A percentile compares a stretch with the other conserved stretches of the same genome.
phyloP scores from a whole-genome alignment of 2,113 vertebrate species.

The Vanacampus margaritifer region DNA sequence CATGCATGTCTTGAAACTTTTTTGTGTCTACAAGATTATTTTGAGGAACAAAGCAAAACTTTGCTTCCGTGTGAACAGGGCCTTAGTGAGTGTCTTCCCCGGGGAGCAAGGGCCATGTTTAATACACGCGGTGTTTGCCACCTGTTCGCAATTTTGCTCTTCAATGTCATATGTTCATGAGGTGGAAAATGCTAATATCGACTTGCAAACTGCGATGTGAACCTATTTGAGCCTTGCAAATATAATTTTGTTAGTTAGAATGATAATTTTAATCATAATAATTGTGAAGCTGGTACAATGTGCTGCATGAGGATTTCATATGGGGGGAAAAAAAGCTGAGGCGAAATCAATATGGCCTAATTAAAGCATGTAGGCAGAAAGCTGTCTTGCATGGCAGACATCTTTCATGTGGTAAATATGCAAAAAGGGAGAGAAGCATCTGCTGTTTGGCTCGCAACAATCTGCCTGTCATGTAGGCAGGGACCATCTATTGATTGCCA shows the following conservation, averaged over 20 bases:
- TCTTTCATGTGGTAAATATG: constrained; percentile 33
- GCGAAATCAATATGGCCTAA: background rate
- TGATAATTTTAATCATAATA: background rate
- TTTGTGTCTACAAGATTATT: too few species aligned
- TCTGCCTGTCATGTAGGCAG: constrained; percentile 24
- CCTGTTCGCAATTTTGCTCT: too few species aligned
- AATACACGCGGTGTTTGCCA: too few species aligned
- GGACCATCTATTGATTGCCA: constrained; percentile 21
- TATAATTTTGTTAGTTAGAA: background rate
- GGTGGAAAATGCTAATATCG: too few species aligned
- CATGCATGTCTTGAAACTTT: too few species aligned
- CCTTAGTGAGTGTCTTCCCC: too few species aligned
- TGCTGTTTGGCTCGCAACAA: constrained; percentile 30
- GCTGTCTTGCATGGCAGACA: background rate
- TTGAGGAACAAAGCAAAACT: too few species aligned
- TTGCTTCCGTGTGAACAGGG: too few species aligned
- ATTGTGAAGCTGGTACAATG: background rate
- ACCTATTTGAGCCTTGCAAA: background rate
- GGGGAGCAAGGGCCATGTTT: too few species aligned
- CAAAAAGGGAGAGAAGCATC: constrained; percentile 25
- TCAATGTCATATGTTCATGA: too few species aligned
- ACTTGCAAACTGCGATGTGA: too few species aligned
- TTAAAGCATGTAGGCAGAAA: constrained; percentile 3
- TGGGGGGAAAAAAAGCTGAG: background rate
- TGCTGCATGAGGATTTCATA: background rate